Percentiles rank a stretch among this genome's conserved stretches.
These are phyloP conservation scores for Myotis myotis DNA, from an alignment of 2,797 vertebrate species.

Conservation along the genomic window DNA sequence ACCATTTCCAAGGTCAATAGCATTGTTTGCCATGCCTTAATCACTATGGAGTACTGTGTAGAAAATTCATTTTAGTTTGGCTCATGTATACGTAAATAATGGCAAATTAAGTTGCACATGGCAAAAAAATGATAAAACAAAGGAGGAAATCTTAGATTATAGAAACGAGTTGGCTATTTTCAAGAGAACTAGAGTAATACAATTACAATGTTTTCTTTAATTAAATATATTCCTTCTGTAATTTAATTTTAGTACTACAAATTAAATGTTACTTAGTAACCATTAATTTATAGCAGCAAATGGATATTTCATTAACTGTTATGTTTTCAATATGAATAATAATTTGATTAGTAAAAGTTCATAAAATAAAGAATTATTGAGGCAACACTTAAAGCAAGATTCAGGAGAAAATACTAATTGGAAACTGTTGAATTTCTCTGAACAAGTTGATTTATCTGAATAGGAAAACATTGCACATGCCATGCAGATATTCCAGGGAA, in stretches of 20 bases:
- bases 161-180: neutral
- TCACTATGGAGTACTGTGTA: neutral
- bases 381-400: conserved; percentile 23
- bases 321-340: conserved; percentile 58
- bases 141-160: neutral
- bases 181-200: conserved; percentile 30
- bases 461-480: neutral
- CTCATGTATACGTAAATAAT: neutral
- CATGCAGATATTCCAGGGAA: neutral
- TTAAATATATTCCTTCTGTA: conserved; percentile 40
- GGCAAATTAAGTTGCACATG: neutral
- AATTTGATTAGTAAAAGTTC: conserved; percentile 52
- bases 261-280: conserved; percentile 63
- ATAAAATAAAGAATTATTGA: conserved; percentile 54
- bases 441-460: neutral
- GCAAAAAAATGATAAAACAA: conserved; percentile 9
- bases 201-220: conserved; percentile 53
- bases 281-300: conserved; percentile 60
- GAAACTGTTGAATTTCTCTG: neutral
- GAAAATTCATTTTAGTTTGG: conserved; percentile 13
- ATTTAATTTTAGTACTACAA: conserved; percentile 67
- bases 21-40: neutral
- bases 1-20: neutral
- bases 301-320: conserved; percentile 55
- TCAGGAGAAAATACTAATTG: conserved; percentile 35